Evolutionary conservation across 2,888 invertebrate species (phyloP), one percentile per base, ranked within the genome.

Genomic region (Harmothoe impar): DNA sequence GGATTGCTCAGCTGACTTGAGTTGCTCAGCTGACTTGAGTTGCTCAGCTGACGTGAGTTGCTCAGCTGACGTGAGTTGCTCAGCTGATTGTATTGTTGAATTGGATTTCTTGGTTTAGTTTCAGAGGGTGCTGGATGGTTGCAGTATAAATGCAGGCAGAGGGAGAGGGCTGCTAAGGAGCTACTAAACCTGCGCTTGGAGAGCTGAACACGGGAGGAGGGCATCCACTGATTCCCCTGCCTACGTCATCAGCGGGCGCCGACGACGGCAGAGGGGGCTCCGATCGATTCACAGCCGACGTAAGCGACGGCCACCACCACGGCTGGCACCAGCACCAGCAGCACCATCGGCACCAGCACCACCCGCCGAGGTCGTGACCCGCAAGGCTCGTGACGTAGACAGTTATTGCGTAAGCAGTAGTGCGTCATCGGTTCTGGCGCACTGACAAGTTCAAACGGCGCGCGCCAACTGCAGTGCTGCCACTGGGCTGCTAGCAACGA

Each of bases 391-490:
- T 72, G 72, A 72, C 72, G 72, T 72, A 72, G 72, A 25, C 25
- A 72, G 72, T 72, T 72, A 25, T 72, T 72, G 72, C 72, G 72
- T 72, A 72, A 72, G 72, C 72, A 7, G 62, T 62, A n/a, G 72
- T 72, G 72, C 72, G 72, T 72, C 72, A 72, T 72, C 72, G 29
- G 29, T 72, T 72, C 25, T 72, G 72, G 72, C 29, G 72, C 72
- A 29, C 29, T 72, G 72, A 72, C 72, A 29, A 72, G 72, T 72
- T 29, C 29, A 29, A 25, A 72, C 72, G 29, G 25, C 29, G 25
- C 72, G 72, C 72, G 72, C 72, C 72, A 72, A 72, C 25, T n/a
- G 62, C 62, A n/a, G 43, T 43, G 43, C 43, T 43, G 43, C 43
- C 43, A 43, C 43, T 43, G 43, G 43, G 43, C 43, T 43, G 43